Evolutionary conservation across 1,140 invertebrate genomes (phyloP), one percentile per base, ranked within the genome.

Genomic region (Cotesia chilonis): DNA sequence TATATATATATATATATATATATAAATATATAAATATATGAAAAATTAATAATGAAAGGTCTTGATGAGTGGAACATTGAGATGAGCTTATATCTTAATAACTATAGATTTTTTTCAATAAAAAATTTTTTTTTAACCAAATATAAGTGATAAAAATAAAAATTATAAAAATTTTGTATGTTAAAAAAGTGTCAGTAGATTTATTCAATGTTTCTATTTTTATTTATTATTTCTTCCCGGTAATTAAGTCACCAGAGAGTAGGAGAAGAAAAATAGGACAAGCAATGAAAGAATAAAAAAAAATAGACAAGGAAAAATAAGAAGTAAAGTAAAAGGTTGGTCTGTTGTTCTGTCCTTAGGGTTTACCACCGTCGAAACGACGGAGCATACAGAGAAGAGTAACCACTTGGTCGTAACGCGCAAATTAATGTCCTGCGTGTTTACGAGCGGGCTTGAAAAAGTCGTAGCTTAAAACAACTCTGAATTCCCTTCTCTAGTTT

Each of bases 351-450:
- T 35, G 17, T 36, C 14, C 65, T 54, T 12, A 55, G 52, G 6
- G 9, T n/a, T 38, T 35, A 12, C 20, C 35, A 63, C n/a, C 14
- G 60, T 55, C 64, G 14, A 63, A 70, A 63, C 57, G 55, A 70
- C 68, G 51, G 20, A 65, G 70, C 38, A 47, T 28, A 28, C 5
- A 10, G 41, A 6, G 41, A 47, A 37, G 70, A 54, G 64, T 67
- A 72, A 73, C 71, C 67, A 61, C 71, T 72, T 68, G 64, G 71
- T 69, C 71, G 71, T 73, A 73, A 68, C 71, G 71, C 71, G 71
- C 59, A 73, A 73, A 73, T 73, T 73, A 73, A 73, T 73, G 65
- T 73, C 71, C 71, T 65, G 71, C 71, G 71, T 73, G 71, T 73
- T 73, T 73, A 73, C 71, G 71, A 73, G 55, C 66, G 47, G 55